phyloP scores from a whole-genome alignment of 1,140 invertebrate genomes.

The Trialeurodes vaporariorum region DNA sequence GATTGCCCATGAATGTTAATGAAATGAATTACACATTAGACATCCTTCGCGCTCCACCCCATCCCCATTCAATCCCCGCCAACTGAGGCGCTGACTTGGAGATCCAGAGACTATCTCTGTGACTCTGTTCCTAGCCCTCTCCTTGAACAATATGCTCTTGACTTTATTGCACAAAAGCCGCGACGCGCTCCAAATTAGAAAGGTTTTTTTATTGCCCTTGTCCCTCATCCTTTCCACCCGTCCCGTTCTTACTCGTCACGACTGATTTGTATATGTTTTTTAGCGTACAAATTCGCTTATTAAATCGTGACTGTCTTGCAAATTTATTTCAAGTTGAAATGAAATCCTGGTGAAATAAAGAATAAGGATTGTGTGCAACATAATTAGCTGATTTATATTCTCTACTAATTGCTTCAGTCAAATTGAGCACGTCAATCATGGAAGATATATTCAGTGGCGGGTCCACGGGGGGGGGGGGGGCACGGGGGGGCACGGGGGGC shows the following conservation, averaged over 20 bases:
- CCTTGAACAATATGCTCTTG: neutral
- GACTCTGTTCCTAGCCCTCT: too few species aligned
- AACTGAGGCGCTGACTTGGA: neutral
- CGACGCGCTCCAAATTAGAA: neutral
- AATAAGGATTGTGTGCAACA: too few species aligned
- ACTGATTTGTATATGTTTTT: neutral
- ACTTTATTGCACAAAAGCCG: too few species aligned
- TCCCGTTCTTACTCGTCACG: neutral
- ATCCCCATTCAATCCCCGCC: neutral
- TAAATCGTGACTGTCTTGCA: neutral
- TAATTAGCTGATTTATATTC: too few species aligned
- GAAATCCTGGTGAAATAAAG: too few species aligned
- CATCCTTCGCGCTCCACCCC: neutral
- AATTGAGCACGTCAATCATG: too few species aligned
- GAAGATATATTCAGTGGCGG: too few species aligned
- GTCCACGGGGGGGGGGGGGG: too few species aligned
- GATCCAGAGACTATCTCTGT: too few species aligned
- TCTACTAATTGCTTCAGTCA: too few species aligned
- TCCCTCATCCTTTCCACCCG: neutral
- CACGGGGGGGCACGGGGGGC: too few species aligned
- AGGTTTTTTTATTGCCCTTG: neutral
- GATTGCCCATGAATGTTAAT: neutral
- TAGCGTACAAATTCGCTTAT: neutral
- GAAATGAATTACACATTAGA: neutral
- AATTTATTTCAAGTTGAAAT: too few species aligned